Evolutionary conservation across 1,140 invertebrate genomes (phyloP).

Genomic region (Cephus cinctus): DNA sequence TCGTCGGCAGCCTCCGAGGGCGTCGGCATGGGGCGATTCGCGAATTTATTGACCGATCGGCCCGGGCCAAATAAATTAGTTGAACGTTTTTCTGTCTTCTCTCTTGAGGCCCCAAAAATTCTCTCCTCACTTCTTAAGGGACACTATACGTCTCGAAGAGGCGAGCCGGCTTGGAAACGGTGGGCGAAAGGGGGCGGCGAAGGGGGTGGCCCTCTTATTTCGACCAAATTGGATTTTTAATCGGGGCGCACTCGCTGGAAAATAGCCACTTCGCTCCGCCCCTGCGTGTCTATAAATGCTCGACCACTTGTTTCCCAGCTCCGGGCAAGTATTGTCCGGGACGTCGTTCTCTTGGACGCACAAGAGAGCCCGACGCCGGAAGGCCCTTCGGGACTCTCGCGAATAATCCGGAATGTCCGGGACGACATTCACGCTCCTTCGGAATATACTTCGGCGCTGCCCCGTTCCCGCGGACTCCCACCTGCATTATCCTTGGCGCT

Average conservation of each 20-base stretch:
- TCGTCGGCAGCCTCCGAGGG: conserved; percentile 1
- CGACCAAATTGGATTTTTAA: conserved; percentile 48
- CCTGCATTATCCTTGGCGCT: no score
- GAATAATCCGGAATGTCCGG: no score
- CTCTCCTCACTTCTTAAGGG: conserved; percentile 7
- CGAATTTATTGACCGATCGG: conserved; percentile 32
- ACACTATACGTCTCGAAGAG: no score
- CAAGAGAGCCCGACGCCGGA: no score
- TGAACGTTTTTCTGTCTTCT: not conserved
- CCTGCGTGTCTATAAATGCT: conserved; percentile 39
- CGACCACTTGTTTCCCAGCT: conserved; percentile 37
- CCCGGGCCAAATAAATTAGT: not conserved
- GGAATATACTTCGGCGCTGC: no score
- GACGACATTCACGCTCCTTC: no score
- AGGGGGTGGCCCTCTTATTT: conserved; percentile 11
- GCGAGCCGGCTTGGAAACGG: not conserved
- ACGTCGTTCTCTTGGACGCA: no score
- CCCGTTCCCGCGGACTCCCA: no score
- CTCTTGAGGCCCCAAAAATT: no score
- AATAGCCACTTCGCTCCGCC: conserved; percentile 53
- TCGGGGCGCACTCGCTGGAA: conserved; percentile 55
- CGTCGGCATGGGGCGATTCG: conserved; percentile 19
- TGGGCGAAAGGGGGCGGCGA: conserved; percentile 1
- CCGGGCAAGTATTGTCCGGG: conserved; percentile 16
- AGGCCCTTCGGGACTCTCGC: no score